Conservation (phyloP, 2,113 vertebrate species). For the Psettodes erumei region DNA sequence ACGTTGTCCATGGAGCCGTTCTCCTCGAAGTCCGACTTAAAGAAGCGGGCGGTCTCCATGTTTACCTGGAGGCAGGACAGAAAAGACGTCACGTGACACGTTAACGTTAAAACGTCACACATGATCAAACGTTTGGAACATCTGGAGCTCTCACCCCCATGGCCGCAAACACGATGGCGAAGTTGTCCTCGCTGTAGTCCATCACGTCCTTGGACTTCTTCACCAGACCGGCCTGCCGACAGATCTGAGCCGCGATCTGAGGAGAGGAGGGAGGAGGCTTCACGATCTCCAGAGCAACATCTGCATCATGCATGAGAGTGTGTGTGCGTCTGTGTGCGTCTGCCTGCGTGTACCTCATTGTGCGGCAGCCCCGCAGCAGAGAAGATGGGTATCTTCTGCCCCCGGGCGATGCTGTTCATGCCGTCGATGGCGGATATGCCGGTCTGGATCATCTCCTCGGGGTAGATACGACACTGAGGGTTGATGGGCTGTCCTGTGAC, state of each 20-base stretch:
- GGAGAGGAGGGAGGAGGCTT: no score
- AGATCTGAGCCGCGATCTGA: slow-evolving; percentile 88
- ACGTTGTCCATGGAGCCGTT: slow-evolving; percentile 89
- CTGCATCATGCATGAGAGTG: no score
- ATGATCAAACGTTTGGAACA: neutral
- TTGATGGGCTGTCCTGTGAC: slow-evolving; percentile 86
- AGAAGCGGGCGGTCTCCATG: slow-evolving; percentile 89
- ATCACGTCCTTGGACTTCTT: slow-evolving; percentile 87
- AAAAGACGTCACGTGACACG: slow-evolving; percentile 55
- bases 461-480: slow-evolving; percentile 88
- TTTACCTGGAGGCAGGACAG: slow-evolving; percentile 80
- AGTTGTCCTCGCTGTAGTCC: slow-evolving; percentile 87
- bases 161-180: slow-evolving; percentile 87
- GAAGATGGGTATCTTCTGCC: slow-evolving; percentile 88
- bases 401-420: slow-evolving; percentile 88
- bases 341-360: slow-evolving; percentile 83
- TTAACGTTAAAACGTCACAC: slow-evolving; percentile 65
- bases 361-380: slow-evolving; percentile 87
- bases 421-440: slow-evolving; percentile 88
- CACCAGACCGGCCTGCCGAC: slow-evolving; percentile 86
- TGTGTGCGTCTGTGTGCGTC: no score
- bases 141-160: slow-evolving; percentile 83
- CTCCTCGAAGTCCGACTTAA: slow-evolving; percentile 88
- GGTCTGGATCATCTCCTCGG: slow-evolving; percentile 89
- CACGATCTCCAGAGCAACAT: no score